Conservation (phyloP, 2,888 invertebrate genomes). For the Platycheirus rosarum region DNA sequence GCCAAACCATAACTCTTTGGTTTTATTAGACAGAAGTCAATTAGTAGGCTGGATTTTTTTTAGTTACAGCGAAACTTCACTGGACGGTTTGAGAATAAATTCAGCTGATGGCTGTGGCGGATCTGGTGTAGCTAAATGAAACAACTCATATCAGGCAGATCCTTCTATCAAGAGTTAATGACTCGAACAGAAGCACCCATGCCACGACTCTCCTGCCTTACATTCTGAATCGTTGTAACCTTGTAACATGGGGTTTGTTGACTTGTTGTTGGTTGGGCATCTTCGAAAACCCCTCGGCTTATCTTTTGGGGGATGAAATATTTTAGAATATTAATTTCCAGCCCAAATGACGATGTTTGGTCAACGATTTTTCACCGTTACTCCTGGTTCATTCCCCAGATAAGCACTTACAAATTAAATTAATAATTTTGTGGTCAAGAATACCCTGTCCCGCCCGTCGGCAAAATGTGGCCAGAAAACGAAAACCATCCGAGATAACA, state of each 20-base stretch:
- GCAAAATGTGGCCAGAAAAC: constrained; percentile 11
- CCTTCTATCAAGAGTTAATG: constrained; percentile 63
- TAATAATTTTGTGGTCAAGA: constrained; percentile 74
- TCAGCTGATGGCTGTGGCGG: constrained; percentile 20
- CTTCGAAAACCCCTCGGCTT: constrained; percentile 34
- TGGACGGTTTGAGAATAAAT: constrained; percentile 25
- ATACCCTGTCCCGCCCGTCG: constrained; percentile 29
- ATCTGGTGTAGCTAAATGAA: too few relatives aligned
- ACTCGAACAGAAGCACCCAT: constrained; percentile 52
- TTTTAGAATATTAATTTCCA: constrained; percentile 64
- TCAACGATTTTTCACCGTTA: constrained; percentile 67
- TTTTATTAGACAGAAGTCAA: constrained; percentile 73
- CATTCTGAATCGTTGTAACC: constrained; percentile 39
- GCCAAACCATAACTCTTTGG: constrained; percentile 59
- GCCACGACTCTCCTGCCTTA: too few relatives aligned
- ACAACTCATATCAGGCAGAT: constrained; percentile 38
- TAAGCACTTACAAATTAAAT: constrained; percentile 73
- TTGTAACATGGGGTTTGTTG: constrained; percentile 39
- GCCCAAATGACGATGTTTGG: constrained; percentile 58
- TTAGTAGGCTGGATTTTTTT: constrained; percentile 70
- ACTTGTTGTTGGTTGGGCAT: constrained; percentile 13
- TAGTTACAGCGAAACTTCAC: too few relatives aligned
- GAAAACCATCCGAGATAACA: constrained; percentile 59
- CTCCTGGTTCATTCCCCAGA: constrained; percentile 53
- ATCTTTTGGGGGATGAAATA: constrained; percentile 68